A percentile compares a stretch with the other conserved stretches of the same genome.
Evolutionary conservation across 2,888 invertebrate genomes (phyloP).

Genomic region (Tineola bisselliella): DNA sequence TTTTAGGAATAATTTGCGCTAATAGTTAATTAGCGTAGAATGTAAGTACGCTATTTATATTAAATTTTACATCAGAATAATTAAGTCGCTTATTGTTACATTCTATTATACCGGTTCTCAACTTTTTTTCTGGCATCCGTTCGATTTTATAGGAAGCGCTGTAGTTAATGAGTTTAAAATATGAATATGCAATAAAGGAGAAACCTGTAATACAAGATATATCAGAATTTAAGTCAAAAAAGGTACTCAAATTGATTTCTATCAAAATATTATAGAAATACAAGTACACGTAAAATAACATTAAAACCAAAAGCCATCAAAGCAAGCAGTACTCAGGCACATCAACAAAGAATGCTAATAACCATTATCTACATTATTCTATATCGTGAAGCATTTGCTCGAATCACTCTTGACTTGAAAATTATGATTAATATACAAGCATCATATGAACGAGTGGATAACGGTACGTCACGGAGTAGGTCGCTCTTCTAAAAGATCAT

Average conservation of each 20-base stretch:
- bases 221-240: background rate
- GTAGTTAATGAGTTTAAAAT: background rate
- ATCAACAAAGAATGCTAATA: slow-evolving; percentile 26
- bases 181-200: background rate
- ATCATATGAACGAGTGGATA: background rate
- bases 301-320: background rate
- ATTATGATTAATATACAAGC: slow-evolving; percentile 41
- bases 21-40: too few relatives aligned
- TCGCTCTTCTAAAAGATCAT: slow-evolving; percentile 1
- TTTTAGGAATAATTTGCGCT: too few relatives aligned
- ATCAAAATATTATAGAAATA: background rate
- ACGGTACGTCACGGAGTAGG: slow-evolving; percentile 9
- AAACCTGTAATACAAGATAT: too few relatives aligned
- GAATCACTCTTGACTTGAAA: slow-evolving; percentile 33
- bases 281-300: background rate
- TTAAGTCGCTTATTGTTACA: background rate
- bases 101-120: background rate
- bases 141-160: background rate
- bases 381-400: slow-evolving; percentile 30
- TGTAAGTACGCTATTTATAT: too few relatives aligned
- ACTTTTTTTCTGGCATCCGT: background rate
- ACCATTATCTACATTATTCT: slow-evolving; percentile 31
- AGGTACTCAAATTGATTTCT: background rate
- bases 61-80: too few relatives aligned
- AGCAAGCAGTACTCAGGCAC: background rate